Base-by-base conservation (phyloP, 2,888 invertebrate species). In the Stictocephala bisonia region DNA sequence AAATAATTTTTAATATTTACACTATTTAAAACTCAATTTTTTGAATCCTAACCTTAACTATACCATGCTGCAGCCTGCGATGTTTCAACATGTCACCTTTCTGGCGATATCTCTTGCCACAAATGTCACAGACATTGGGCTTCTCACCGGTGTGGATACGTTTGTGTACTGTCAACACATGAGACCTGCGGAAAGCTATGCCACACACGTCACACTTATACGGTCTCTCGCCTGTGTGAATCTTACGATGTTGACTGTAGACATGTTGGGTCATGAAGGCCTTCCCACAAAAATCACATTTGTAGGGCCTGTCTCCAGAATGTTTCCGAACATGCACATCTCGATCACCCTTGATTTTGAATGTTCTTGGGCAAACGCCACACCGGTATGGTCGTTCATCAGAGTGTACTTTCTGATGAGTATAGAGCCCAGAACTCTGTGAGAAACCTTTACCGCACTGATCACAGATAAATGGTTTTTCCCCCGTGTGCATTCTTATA, bases 61-160 rank as follows among this genome's bases (percentile, higher is more conserved):
- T 68, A 20, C 75, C 75, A 58, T 78, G 78, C 48, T 77, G 77
- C 6, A 77, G 72, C 29, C 78, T 58, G 20, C 75, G 60, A 69
- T 78, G 78, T 48, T 78, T 78, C 15, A 78, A 56, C 77, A 78
- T 78, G 48, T 78, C 78, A n/a, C 78, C 77, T 67, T 78, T 78
- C 56, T 78, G 78, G 3, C 78, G 72, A 35, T 77, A 85, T 24
- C 84, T 83, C 78, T 85, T 85, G 75, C 84, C 84, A 77, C 86
- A 86, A 60, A 86, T 82, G 77, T 85, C 84, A 78, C 86, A 86
- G 50, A 84, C 82, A 76, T 84, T 83, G 2, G 84, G 83, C 73
- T 82, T 82, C 74, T 85, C 85, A 1, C 85, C 85, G 0, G 80
- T 79, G 71, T 80, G 80, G n/a, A 79, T 79, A 11, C 79, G 70